Conservation (phyloP, 1,140 invertebrate genomes). For the Drosophila pruinosa region DNA sequence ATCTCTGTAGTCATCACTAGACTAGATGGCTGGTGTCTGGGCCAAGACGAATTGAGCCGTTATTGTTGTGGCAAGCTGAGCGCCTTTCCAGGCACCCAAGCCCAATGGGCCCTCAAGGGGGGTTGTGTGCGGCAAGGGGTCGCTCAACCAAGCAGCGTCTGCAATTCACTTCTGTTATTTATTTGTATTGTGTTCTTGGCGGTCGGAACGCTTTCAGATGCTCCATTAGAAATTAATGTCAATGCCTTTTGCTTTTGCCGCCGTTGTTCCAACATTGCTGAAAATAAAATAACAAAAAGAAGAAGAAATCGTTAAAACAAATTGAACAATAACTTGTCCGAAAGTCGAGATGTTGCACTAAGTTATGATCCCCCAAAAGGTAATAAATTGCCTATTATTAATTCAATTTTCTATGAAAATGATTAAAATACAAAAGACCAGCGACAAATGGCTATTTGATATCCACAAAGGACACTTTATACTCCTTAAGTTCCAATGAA, state of each 20-base stretch:
- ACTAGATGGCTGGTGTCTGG: neutral
- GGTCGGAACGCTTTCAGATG: slow-evolving; percentile 22
- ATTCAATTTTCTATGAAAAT: slow-evolving; percentile 1
- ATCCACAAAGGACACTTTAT: neutral
- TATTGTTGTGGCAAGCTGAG: slow-evolving; percentile 32
- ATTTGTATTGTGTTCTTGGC: slow-evolving; percentile 34
- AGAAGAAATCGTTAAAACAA: slow-evolving; percentile 35
- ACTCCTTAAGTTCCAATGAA: neutral
- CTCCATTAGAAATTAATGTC: slow-evolving; percentile 45
- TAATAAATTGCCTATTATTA: slow-evolving; percentile 23
- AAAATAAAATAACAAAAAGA: slow-evolving; percentile 15
- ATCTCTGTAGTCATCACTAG: neutral
- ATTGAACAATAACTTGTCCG: slow-evolving; percentile 17
- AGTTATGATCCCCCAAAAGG: slow-evolving; percentile 17
- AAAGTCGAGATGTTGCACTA: slow-evolving; percentile 20
- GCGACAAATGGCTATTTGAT: slow-evolving; percentile 2
- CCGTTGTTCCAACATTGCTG: slow-evolving; percentile 37
- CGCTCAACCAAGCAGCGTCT: slow-evolving; percentile 15
- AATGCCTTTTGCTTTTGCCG: slow-evolving; percentile 24
- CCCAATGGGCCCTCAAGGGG: neutral
- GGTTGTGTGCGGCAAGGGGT: slow-evolving; percentile 19
- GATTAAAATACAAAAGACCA: slow-evolving; percentile 1
- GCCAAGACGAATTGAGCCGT: slow-evolving; percentile 44
- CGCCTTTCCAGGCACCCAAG: slow-evolving; percentile 16
- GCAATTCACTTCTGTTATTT: slow-evolving; percentile 30